Base-by-base conservation (phyloP, 1,140 invertebrate genomes). In the Drosophila aff. region DNA sequence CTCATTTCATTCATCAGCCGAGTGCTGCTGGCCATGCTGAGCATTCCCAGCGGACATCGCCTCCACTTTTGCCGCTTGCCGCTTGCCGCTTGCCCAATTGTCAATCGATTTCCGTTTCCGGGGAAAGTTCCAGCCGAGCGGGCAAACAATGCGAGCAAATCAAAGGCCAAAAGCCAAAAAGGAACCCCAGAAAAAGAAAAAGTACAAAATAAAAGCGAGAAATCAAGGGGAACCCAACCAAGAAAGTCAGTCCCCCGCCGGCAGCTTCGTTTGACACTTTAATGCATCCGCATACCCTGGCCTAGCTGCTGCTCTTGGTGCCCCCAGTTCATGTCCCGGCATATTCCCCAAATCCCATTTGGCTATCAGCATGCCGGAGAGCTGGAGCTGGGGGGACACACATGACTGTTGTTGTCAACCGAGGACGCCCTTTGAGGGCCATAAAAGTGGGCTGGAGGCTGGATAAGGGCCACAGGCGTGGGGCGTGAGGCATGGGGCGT, bases 341-440 rank as follows among this genome's bases (percentile, higher is more conserved):
- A 67, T 78, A 87, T 81, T 87, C 84, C 84, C 84, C 81, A 81
- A 90, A 79, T 89, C 84, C 84, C 84, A 76, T 81, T 89, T 75
- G 84, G 84, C 84, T 84, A 89, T 89, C 84, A 89, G 81, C 84
- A 83, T 40, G 52, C 52, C 33, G 49, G 31, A 23, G 28, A 31
- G 8, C 7, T 7, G 28, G 9, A 36, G 33, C 31, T 33, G 31
- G 31, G 9, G n/a, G 5, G 16, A 33, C 31, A 7, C n/a, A 4
- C 18, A 43, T 28, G 18, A 36, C 43, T 4, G 4, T 18, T 46
- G 40, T 67, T 81, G 82, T 81, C 71, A 84, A 69, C 71, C 44
- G 69, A 65, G 43, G 65, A 50, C 59, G 43, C 40, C 49, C 33
- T 82, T 86, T 64, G 68, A 82, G 83, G 77, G 77, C 61, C 76